A percentile compares a stretch with the other conserved stretches of the same genome.
These are phyloP conservation scores for Bagarius yarrelli DNA, from an alignment of 2,113 vertebrate genomes.

Conservation along the genomic window DNA sequence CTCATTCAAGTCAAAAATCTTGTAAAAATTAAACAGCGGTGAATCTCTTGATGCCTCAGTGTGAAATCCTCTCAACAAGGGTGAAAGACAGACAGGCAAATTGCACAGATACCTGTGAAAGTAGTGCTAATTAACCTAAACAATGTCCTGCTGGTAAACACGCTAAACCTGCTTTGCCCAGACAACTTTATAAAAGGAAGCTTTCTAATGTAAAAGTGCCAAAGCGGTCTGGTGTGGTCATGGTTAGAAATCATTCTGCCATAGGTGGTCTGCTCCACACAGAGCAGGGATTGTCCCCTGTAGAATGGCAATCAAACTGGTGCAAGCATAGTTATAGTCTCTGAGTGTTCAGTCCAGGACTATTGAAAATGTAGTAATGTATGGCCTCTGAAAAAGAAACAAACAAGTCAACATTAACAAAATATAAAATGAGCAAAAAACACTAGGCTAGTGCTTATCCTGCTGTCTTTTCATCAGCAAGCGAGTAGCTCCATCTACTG, in stretches of 20 bases:
- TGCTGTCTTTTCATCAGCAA: constrained; percentile 19
- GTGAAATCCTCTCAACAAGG: neutral
- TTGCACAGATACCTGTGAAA: neutral
- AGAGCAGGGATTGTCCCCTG: neutral
- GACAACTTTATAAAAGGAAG: neutral
- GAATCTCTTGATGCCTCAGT: constrained; percentile 1
- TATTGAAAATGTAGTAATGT: constrained; percentile 9
- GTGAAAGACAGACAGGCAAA: neutral
- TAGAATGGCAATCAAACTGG: constrained; percentile 23
- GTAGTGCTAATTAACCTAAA: constrained; percentile 19
- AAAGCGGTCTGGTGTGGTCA: constrained; percentile 6
- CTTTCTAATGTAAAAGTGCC: neutral
- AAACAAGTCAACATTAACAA: constrained; percentile 31
- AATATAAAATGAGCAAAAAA: constrained; percentile 15
- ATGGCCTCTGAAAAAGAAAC: constrained; percentile 26
- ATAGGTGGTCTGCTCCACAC: constrained; percentile 3
- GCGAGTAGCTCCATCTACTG: constrained; percentile 12
- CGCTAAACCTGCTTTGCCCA: neutral
- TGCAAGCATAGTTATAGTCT: neutral
- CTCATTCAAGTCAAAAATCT: neutral
- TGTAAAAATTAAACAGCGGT: neutral
- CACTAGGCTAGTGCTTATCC: constrained; percentile 18
- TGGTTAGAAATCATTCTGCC: neutral
- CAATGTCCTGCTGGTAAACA: constrained; percentile 7
- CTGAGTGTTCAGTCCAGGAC: constrained; percentile 29